Percentiles rank a stretch among this genome's conserved stretches.
Conservation (phyloP, 2,888 invertebrate genomes). For the Heliconius cydno region DNA sequence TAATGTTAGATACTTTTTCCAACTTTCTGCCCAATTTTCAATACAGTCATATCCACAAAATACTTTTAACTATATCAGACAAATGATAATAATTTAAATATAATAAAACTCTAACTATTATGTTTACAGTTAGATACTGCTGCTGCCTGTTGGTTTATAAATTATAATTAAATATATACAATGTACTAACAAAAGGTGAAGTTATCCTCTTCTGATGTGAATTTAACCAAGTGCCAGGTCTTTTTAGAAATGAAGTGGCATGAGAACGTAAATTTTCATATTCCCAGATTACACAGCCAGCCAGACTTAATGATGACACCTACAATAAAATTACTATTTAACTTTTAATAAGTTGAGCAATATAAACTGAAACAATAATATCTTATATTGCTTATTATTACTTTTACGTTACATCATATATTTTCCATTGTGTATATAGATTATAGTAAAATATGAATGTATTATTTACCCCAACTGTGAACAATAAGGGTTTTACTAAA, state of each 20-base stretch:
- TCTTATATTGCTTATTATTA: background rate
- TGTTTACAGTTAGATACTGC: background rate
- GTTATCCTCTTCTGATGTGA: constrained; percentile 67
- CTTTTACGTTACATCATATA: background rate
- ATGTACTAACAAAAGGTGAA: constrained; percentile 59
- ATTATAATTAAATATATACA: constrained; percentile 38
- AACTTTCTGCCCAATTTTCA: background rate
- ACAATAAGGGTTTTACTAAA: constrained; percentile 85
- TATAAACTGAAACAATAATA: background rate
- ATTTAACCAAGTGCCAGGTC: constrained; percentile 81
- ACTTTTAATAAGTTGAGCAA: background rate
- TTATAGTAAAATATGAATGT: background rate
- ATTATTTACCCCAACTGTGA: constrained; percentile 85
- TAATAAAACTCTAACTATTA: background rate
- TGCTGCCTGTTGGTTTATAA: background rate
- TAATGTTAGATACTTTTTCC: background rate
- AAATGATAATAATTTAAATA: background rate
- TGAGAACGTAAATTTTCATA: constrained; percentile 88
- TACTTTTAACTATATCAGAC: background rate
- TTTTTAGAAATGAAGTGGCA: constrained; percentile 79
- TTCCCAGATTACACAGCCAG: constrained; percentile 92
- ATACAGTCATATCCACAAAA: too few species aligned
- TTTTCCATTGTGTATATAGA: background rate
- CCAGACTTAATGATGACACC: constrained; percentile 88
- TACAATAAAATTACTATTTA: constrained; percentile 54